A percentile compares a stretch with the other conserved stretches of the same genome.
phyloP scores from a whole-genome alignment of 2,113 vertebrate species.

The Zosterops borbonicus region DNA sequence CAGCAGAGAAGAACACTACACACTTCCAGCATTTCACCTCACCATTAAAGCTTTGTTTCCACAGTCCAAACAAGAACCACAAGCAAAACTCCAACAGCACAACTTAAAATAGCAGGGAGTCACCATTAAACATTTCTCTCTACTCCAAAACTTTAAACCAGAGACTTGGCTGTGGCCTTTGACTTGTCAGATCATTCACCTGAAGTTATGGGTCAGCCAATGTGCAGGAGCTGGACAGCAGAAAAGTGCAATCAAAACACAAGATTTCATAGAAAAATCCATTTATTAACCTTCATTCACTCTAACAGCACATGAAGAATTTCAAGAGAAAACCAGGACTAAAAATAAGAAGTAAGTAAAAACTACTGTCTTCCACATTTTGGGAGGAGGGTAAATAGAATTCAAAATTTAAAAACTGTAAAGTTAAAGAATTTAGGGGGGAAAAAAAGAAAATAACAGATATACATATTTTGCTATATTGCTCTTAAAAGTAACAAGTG shows the following conservation, averaged over 20 bases:
- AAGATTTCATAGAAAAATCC: neutral
- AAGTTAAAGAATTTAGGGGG: neutral
- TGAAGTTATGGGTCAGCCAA: neutral
- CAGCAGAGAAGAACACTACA: neutral
- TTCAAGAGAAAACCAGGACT: neutral
- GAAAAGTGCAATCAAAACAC: neutral
- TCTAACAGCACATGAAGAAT: neutral
- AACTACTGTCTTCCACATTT: neutral
- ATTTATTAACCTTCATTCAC: neutral
- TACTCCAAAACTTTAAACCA: neutral
- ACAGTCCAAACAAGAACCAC: neutral
- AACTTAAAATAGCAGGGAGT: neutral
- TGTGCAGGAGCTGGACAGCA: neutral
- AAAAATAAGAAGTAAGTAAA: neutral
- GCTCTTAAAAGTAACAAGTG: neutral
- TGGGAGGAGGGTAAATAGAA: neutral
- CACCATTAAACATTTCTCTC: neutral
- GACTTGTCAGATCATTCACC: neutral
- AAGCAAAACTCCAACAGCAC: neutral
- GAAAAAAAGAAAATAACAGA: neutral
- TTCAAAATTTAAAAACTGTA: neutral
- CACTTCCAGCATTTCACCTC: neutral
- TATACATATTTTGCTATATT: neutral
- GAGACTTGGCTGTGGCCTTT: neutral
- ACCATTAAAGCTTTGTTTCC: neutral